These are phyloP conservation scores for Lepus americanus DNA, from an alignment of 2,113 vertebrate species.

Conservation along the genomic window DNA sequence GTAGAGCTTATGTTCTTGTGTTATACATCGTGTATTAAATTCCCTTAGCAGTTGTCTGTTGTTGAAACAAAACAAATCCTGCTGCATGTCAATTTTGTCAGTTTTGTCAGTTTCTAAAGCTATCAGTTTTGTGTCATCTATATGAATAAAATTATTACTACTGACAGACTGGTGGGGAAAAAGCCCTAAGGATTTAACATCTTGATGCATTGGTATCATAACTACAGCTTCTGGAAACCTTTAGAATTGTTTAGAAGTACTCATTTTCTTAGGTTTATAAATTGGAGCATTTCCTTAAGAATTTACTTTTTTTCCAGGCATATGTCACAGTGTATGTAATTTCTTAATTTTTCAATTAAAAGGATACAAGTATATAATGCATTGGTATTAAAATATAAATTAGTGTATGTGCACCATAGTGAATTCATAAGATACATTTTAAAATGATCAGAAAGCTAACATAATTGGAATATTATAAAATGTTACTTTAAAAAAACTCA, in stretches of 20 bases:
- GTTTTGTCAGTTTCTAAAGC: constrained; percentile 43
- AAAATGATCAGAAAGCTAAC: neutral
- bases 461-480: neutral
- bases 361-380: neutral
- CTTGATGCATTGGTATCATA: neutral
- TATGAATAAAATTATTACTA: neutral
- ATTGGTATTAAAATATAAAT: constrained; percentile 49
- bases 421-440: neutral
- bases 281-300: neutral
- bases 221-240: neutral
- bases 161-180: neutral
- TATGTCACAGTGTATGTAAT: neutral
- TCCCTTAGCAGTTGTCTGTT: neutral
- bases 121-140: neutral
- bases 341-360: constrained; percentile 42
- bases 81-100: constrained; percentile 66
- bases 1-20: constrained; percentile 71
- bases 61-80: neutral
- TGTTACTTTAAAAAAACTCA: neutral
- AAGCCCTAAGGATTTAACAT: neutral
- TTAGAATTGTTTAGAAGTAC: neutral
- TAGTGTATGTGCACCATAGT: neutral
- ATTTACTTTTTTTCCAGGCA: neutral
- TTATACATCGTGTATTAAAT: constrained; percentile 40
- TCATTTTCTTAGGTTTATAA: neutral